Conservation (phyloP, 2,113 vertebrate genomes). For the Gymnogyps californianus region DNA sequence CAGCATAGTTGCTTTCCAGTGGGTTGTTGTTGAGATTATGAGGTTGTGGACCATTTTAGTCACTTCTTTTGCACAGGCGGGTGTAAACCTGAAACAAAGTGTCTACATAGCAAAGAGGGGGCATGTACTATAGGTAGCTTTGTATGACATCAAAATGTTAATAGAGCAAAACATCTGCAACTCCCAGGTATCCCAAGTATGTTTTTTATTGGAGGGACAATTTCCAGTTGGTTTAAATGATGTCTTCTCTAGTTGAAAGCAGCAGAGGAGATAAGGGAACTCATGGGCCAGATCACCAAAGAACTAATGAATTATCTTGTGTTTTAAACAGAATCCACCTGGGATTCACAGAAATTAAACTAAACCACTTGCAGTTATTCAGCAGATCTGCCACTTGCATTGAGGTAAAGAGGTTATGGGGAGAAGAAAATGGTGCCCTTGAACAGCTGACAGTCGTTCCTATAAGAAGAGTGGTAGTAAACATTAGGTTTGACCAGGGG, state of each 20-base stretch:
- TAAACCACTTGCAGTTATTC: not conserved
- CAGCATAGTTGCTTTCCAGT: not conserved
- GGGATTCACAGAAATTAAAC: slow-evolving; percentile 5
- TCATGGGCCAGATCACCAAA: not conserved
- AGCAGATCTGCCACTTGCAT: not conserved
- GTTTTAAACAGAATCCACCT: slow-evolving; percentile 20
- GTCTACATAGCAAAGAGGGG: not conserved
- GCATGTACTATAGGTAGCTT: not conserved
- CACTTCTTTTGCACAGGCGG: not conserved
- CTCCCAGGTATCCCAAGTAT: not conserved
- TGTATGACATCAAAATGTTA: not conserved
- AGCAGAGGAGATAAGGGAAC: not conserved
- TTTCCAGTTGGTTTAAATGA: not conserved
- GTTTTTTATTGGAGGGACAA: not conserved
- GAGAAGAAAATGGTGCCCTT: not conserved
- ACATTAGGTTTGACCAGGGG: not conserved
- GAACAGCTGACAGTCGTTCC: not conserved
- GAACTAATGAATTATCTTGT: not conserved
- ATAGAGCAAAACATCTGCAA: not conserved
- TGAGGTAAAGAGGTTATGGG: not conserved
- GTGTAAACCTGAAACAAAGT: not conserved
- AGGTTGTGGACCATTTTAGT: not conserved
- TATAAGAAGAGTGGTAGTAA: not conserved
- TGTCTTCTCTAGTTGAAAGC: not conserved
- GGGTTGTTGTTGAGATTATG: not conserved